Evolutionary conservation across 2,797 vertebrate genomes (phyloP).

Genomic region (Chanos chanos): DNA sequence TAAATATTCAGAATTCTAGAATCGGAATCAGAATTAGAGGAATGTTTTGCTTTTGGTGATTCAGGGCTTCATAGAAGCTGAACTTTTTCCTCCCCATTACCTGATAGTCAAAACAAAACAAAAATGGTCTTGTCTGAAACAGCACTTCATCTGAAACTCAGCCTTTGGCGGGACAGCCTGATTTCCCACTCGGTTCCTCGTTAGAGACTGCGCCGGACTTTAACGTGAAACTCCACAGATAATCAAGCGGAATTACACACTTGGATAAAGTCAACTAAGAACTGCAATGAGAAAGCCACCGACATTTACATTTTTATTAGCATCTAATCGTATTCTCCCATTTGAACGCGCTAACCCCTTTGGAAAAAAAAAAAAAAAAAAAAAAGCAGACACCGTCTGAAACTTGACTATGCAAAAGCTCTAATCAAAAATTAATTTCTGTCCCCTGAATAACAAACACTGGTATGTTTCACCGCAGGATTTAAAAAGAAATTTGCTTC

Average conservation of each 20-base stretch:
- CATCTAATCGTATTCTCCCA: conserved; percentile 45
- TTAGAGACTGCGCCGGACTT: conserved; percentile 26
- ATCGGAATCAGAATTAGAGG: no score
- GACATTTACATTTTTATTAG: conserved; percentile 55
- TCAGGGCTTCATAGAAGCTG: no score
- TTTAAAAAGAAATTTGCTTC: no score
- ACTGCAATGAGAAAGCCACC: conserved; percentile 25
- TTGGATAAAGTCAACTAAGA: conserved; percentile 46
- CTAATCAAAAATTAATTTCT: conserved; percentile 48
- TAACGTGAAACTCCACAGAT: conserved; percentile 27
- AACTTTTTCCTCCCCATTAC: no score
- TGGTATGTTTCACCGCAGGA: conserved; percentile 29
- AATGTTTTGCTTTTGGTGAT: no score
- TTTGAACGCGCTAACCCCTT: conserved; percentile 41
- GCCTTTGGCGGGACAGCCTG: no score
- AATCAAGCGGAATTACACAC: conserved; percentile 47
- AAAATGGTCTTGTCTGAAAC: no score
- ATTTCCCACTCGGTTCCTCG: conserved; percentile 1
- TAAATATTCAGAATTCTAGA: no score
- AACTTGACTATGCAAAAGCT: conserved; percentile 39
- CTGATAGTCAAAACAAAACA: no score
- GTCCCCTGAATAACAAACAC: conserved; percentile 43
- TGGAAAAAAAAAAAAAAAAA: no score
- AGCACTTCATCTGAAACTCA: no score
- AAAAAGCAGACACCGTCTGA: conserved; percentile 26